These are phyloP conservation scores for Cepaea nemoralis DNA, from an alignment of 1,140 invertebrate species.

Conservation along the genomic window DNA sequence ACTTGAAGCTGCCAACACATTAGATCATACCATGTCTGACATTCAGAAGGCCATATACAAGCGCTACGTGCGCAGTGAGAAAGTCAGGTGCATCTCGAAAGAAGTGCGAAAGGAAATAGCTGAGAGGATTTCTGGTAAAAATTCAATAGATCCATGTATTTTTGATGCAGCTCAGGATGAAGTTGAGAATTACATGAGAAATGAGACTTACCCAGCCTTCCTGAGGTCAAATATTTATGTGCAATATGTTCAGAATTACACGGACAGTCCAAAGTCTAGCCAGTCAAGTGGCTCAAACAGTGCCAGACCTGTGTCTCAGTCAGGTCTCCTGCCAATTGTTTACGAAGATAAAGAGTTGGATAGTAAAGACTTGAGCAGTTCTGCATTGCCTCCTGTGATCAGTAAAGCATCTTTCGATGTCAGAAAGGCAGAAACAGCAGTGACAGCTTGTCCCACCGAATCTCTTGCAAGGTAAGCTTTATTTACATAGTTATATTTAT, in stretches of 20 bases:
- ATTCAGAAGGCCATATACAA: slow-evolving; percentile 87
- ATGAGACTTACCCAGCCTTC: slow-evolving; percentile 90
- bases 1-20: slow-evolving; percentile 71
- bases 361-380: slow-evolving; percentile 36
- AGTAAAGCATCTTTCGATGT: slow-evolving; percentile 30
- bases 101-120: slow-evolving; percentile 86
- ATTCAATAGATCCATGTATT: slow-evolving; percentile 74
- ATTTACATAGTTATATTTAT: background rate
- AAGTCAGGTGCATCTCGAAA: slow-evolving; percentile 59
- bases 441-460: slow-evolving; percentile 39
- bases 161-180: slow-evolving; percentile 81
- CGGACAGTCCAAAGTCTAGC: slow-evolving; percentile 73
- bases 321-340: slow-evolving; percentile 80
- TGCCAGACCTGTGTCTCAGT: slow-evolving; percentile 62
- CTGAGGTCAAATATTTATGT: slow-evolving; percentile 91
- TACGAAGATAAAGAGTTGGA: slow-evolving; percentile 83
- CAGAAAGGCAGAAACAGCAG: slow-evolving; percentile 16
- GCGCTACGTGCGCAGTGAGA: slow-evolving; percentile 81
- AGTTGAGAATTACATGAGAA: slow-evolving; percentile 85
- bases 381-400: slow-evolving; percentile 30
- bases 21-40: slow-evolving; percentile 78
- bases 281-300: slow-evolving; percentile 71
- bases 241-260: slow-evolving; percentile 83
- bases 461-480: slow-evolving; percentile 49
- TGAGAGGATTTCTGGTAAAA: slow-evolving; percentile 81